Evolutionary conservation across 92 coral and sea anemone species (phyloP).

Genomic region (Bergia puertoricense): DNA sequence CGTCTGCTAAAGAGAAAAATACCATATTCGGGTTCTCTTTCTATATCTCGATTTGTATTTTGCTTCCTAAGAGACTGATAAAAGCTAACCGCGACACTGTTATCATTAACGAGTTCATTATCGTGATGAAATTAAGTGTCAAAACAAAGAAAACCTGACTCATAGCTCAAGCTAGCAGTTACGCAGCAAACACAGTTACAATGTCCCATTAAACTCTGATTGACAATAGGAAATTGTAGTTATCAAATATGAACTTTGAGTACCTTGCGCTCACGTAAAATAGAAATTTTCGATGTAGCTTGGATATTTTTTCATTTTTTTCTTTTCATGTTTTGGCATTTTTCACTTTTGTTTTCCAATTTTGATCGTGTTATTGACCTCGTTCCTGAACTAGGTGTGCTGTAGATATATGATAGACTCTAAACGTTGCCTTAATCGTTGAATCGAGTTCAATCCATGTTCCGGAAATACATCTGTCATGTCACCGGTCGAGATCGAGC

Average conservation of each 20-base stretch:
- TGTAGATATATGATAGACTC: too few relatives aligned
- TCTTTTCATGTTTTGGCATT: too few relatives aligned
- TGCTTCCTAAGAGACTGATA: background rate
- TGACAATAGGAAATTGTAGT: slow-evolving; percentile 2
- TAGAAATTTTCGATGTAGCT: background rate
- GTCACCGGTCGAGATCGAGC: slow-evolving; percentile 22
- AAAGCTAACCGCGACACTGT: background rate
- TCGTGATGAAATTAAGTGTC: background rate
- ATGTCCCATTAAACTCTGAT: slow-evolving; percentile 5
- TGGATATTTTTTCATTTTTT: background rate
- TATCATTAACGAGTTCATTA: background rate
- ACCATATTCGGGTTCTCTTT: slow-evolving; percentile 22
- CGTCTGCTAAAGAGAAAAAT: slow-evolving; percentile 17
- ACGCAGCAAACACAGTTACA: background rate
- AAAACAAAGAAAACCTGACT: background rate
- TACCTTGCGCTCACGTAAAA: background rate
- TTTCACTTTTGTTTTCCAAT: background rate
- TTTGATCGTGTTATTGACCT: background rate
- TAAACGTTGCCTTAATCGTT: background rate
- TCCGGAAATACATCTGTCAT: slow-evolving; percentile 48
- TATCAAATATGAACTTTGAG: slow-evolving; percentile 5
- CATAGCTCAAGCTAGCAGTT: background rate
- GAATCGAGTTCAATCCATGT: background rate
- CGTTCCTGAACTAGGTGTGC: background rate
- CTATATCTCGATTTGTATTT: background rate